Percentiles rank a stretch among this genome's conserved stretches.
These are phyloP conservation scores for Torymus auratus DNA, from an alignment of 2,888 invertebrate species.

Conservation along the genomic window DNA sequence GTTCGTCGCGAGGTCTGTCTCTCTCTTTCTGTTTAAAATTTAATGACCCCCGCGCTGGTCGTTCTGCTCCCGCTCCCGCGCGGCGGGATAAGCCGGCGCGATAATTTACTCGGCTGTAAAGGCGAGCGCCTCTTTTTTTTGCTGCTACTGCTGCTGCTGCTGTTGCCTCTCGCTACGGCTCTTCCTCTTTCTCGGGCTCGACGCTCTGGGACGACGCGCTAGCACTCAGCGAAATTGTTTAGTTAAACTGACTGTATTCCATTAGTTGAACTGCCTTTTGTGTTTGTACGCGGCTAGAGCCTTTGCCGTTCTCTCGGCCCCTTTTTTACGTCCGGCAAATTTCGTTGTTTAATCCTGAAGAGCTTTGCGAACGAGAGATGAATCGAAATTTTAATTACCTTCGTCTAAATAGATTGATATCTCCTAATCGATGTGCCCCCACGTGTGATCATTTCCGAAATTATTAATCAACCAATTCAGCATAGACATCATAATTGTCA, in stretches of 20 bases:
- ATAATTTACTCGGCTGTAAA: constrained; percentile 49
- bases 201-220: constrained; percentile 3
- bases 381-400: too few species aligned
- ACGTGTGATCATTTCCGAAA: too few species aligned
- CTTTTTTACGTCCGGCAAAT: constrained; percentile 6
- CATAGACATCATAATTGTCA: too few species aligned
- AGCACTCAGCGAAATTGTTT: constrained; percentile 46
- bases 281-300: too few species aligned
- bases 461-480: too few species aligned
- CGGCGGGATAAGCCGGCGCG: constrained; percentile 44
- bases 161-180: neutral
- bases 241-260: constrained; percentile 43
- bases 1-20: constrained; percentile 29
- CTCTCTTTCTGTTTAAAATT: constrained; percentile 45
- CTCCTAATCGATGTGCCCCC: too few species aligned
- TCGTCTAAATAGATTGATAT: too few species aligned
- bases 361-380: too few species aligned
- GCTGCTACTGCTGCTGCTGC: neutral
- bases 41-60: constrained; percentile 46
- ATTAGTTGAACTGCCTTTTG: constrained; percentile 19
- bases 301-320: neutral
- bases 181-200: neutral
- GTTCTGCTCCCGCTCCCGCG: constrained; percentile 24
- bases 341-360: neutral
- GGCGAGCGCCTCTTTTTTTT: constrained; percentile 9